Conservation (phyloP, 2,888 invertebrate species). For the Drosophila kanekoi region DNA sequence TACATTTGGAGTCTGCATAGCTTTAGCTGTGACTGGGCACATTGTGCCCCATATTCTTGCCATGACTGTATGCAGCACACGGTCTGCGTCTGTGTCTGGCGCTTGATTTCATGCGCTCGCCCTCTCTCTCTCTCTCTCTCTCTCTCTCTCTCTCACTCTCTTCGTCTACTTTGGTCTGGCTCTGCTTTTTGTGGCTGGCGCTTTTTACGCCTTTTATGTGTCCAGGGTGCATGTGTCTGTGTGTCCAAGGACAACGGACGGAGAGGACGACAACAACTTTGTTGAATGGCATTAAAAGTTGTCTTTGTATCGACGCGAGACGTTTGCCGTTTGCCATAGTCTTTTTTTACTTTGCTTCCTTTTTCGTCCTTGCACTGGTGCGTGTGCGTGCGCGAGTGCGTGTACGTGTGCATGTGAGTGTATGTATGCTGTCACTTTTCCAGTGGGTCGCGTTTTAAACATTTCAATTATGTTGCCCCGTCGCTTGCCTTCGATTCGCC, state of each 20-base stretch:
- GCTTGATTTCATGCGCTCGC: constrained; percentile 1
- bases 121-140: not conserved
- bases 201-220: constrained; percentile 66
- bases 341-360: constrained; percentile 9
- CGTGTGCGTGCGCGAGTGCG: not conserved
- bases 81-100: constrained; percentile 27
- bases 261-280: constrained; percentile 56
- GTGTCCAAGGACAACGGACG: constrained; percentile 43
- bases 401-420: constrained; percentile 8
- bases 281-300: constrained; percentile 76
- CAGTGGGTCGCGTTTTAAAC: constrained; percentile 66
- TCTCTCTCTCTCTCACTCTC: no score
- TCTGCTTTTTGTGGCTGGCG: constrained; percentile 45
- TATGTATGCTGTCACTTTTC: constrained; percentile 53
- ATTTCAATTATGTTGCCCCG: constrained; percentile 71
- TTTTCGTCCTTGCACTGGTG: constrained; percentile 43
- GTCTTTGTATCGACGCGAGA: constrained; percentile 68
- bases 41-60: constrained; percentile 19
- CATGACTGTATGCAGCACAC: not conserved
- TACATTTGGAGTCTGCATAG: constrained; percentile 32
- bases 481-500: constrained; percentile 15
- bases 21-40: not conserved
- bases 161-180: not conserved
- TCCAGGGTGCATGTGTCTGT: constrained; percentile 6
- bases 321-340: constrained; percentile 36